Conservation (phyloP, 2,888 invertebrate genomes). For the Drosophila pullipes region DNA sequence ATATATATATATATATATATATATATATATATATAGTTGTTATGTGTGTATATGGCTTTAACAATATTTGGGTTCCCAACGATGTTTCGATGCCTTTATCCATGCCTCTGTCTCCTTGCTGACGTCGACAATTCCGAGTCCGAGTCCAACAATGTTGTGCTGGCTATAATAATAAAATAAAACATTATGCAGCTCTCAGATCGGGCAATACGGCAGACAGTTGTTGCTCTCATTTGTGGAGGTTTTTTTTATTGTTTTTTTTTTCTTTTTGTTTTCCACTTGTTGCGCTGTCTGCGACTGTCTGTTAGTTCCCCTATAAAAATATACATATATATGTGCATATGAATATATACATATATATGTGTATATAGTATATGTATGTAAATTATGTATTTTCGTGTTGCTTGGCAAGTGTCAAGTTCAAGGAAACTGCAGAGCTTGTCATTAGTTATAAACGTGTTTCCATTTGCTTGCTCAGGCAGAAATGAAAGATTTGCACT, state of each 20-base stretch:
- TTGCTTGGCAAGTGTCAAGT: conserved; percentile 80
- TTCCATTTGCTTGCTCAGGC: conserved; percentile 13
- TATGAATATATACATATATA: conserved; percentile 29
- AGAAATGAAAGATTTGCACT: conserved; percentile 35
- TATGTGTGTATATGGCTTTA: not conserved
- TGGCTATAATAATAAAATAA: conserved; percentile 23
- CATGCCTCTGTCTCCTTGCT: conserved; percentile 54
- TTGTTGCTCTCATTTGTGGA: conserved; percentile 6
- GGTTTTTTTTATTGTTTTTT: conserved; percentile 23
- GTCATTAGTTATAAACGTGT: conserved; percentile 62
- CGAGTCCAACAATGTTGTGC: conserved; percentile 21
- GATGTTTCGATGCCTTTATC: conserved; percentile 22
- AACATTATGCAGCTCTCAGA: conserved; percentile 20
- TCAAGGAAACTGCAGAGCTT: conserved; percentile 81
- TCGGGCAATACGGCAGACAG: conserved; percentile 20
- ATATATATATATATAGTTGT: not conserved
- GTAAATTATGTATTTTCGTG: conserved; percentile 37
- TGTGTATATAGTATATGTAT: conserved; percentile 23
- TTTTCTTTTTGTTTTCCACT: conserved; percentile 33
- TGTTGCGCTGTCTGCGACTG: conserved; percentile 46
- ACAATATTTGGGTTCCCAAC: conserved; percentile 33
- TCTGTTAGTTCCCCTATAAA: conserved; percentile 33
- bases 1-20: too few species aligned
- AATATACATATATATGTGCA: conserved; percentile 30
- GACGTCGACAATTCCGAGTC: conserved; percentile 42